phyloP scores from a whole-genome alignment of 2,888 invertebrate genomes.

The Athripsodes cinereus region DNA sequence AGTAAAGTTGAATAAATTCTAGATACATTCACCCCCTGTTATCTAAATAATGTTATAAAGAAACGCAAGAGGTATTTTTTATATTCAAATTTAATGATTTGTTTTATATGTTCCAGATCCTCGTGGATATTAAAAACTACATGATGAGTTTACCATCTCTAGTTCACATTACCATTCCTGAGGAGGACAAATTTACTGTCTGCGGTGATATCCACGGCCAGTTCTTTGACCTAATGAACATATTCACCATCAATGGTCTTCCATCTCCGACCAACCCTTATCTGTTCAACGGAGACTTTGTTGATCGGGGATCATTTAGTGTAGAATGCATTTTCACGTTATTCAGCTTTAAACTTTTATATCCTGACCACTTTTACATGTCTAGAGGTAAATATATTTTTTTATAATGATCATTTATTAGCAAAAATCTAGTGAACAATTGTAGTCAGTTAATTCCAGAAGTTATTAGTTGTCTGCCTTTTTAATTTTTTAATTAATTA shows the following conservation, averaged over 20 bases:
- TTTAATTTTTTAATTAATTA: no score
- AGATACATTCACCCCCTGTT: no score
- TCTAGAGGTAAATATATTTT: conserved; percentile 90
- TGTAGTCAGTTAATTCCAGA: no score
- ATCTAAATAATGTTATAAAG: no score
- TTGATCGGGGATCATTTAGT: conserved; percentile 98
- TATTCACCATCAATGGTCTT: conserved; percentile 93
- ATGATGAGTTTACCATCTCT: conserved; percentile 82
- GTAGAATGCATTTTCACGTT: conserved; percentile 98
- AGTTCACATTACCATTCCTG: conserved; percentile 82
- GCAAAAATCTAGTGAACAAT: no score
- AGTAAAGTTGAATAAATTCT: no score
- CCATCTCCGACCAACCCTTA: conserved; percentile 95
- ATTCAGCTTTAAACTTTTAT: conserved; percentile 93
- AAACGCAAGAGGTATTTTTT: no score
- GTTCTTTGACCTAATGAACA: conserved; percentile 96
- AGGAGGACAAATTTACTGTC: conserved; percentile 89
- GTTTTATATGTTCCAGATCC: conserved; percentile 65
- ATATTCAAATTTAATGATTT: no score
- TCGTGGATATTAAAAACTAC: conserved; percentile 81
- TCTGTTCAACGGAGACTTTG: conserved; percentile 98
- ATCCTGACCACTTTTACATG: conserved; percentile 95
- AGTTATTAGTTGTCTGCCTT: no score
- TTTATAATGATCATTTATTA: no score
- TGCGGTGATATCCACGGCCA: conserved; percentile 99